Conservation (phyloP, 2,888 invertebrate species). For the Protophormia terraenovae region DNA sequence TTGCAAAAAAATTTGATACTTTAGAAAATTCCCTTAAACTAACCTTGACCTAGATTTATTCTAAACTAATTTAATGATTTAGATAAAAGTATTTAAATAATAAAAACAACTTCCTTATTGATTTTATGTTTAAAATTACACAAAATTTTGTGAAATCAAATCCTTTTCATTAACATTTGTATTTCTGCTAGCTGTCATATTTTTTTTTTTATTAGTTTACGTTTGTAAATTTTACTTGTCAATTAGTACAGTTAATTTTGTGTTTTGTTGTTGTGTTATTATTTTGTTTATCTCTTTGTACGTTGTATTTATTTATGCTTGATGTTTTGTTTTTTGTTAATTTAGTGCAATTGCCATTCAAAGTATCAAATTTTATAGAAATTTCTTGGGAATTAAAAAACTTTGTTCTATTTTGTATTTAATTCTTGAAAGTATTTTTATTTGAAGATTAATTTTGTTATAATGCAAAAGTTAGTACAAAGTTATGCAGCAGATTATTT, state of each 20-base stretch:
- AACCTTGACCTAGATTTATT: conserved; percentile 58
- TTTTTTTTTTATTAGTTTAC: background rate
- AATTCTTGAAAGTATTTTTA: conserved; percentile 35
- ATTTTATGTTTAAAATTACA: background rate
- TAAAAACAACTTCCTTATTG: background rate
- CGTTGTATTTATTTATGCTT: conserved; percentile 25
- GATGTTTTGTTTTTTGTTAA: conserved; percentile 27
- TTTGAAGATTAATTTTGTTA: conserved; percentile 20
- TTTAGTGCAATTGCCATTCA: conserved; percentile 66
- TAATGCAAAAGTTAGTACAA: background rate
- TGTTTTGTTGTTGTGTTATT: background rate
- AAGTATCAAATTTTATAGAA: conserved; percentile 65
- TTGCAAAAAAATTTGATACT: conserved; percentile 35
- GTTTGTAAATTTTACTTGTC: conserved; percentile 24
- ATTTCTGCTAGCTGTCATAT: background rate
- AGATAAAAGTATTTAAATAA: background rate
- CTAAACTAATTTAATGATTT: conserved; percentile 16
- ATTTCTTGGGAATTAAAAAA: conserved; percentile 65
- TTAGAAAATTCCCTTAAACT: background rate
- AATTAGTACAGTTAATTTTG: conserved; percentile 51
- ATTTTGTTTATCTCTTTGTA: conserved; percentile 38
- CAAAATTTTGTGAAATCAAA: background rate
- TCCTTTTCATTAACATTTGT: background rate
- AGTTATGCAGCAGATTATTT: too few species aligned
- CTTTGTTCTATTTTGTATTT: conserved; percentile 39